phyloP scores from a whole-genome alignment of 2,888 invertebrate genomes.

The Endotricha flammealis region DNA sequence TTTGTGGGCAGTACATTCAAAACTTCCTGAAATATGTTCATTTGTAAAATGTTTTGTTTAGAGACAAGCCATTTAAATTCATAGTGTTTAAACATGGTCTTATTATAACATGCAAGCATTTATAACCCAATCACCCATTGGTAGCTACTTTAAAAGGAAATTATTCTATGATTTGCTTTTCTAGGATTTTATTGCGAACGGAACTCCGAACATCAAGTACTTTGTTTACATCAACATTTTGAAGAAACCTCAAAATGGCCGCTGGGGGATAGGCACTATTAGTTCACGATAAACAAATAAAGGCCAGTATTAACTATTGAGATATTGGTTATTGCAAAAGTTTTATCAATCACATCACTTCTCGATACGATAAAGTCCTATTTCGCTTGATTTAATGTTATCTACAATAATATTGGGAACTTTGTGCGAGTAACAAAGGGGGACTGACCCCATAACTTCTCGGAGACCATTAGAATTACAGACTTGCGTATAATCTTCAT shows the following conservation, averaged over 20 bases:
- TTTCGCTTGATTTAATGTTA: neutral
- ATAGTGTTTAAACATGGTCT: too few species aligned
- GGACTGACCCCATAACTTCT: neutral
- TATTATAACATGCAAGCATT: too few species aligned
- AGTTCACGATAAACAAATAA: conserved; percentile 19
- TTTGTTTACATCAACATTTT: conserved; percentile 15
- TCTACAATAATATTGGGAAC: neutral
- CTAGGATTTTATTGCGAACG: too few species aligned
- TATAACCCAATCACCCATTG: too few species aligned
- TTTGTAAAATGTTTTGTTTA: too few species aligned
- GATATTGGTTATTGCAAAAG: conserved; percentile 19
- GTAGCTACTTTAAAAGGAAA: too few species aligned
- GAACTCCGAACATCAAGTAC: conserved; percentile 8
- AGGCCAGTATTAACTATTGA: conserved; percentile 12
- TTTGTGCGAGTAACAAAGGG: neutral
- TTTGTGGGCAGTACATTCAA: too few species aligned
- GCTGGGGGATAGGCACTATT: conserved; percentile 13
- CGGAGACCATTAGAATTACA: neutral
- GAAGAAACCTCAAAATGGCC: neutral
- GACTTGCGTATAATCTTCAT: too few species aligned
- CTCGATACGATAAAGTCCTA: conserved; percentile 6
- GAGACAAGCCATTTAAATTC: too few species aligned
- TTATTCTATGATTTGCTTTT: too few species aligned
- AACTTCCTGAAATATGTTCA: too few species aligned
- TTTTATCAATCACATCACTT: conserved; percentile 9